These are phyloP conservation scores for Omphaloscelis lunosa DNA, from an alignment of 2,888 invertebrate species.

Conservation along the genomic window DNA sequence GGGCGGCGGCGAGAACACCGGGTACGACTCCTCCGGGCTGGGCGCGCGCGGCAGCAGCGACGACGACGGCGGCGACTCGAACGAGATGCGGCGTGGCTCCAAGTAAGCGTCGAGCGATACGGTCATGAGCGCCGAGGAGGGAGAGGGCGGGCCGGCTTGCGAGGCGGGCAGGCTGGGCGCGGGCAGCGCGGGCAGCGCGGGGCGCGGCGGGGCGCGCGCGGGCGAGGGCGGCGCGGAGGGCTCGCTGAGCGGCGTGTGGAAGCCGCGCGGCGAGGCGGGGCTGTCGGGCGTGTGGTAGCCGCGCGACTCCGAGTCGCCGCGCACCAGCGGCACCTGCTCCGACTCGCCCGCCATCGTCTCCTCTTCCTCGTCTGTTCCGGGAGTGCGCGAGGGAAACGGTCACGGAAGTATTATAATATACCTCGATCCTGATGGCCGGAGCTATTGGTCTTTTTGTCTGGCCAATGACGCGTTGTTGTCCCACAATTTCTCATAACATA, in stretches of 20 bases:
- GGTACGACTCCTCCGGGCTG: slow-evolving; percentile 95
- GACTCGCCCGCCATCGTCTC: slow-evolving; percentile 82
- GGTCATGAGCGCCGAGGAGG: slow-evolving; percentile 96
- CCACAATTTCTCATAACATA: slow-evolving; percentile 14
- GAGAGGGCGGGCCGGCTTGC: slow-evolving; percentile 92
- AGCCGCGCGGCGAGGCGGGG: slow-evolving; percentile 91
- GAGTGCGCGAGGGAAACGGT: slow-evolving; percentile 63
- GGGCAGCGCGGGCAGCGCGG: slow-evolving; percentile 79
- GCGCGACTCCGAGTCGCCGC: slow-evolving; percentile 91
- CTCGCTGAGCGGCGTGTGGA: slow-evolving; percentile 94
- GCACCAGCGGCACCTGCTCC: slow-evolving; percentile 85
- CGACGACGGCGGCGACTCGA: slow-evolving; percentile 94
- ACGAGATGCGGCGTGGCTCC: slow-evolving; percentile 95
- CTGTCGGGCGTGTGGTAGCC: slow-evolving; percentile 89
- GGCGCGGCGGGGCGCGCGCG: slow-evolving; percentile 86
- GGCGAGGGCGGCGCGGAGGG: slow-evolving; percentile 87
- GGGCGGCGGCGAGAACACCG: slow-evolving; percentile 96
- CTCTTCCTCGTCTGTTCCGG: slow-evolving; percentile 81
- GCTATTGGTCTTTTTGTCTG: neutral
- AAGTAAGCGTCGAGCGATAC: slow-evolving; percentile 96
- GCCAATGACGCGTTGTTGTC: slow-evolving; percentile 6
- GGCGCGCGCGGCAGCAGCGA: slow-evolving; percentile 92
- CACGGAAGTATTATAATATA: slow-evolving; percentile 52
- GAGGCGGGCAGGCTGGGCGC: slow-evolving; percentile 81
- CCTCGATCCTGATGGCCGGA: neutral